Evolutionary conservation across 2,113 vertebrate genomes (phyloP), one percentile per base, ranked within the genome.

Genomic region (Scomber scombrus): DNA sequence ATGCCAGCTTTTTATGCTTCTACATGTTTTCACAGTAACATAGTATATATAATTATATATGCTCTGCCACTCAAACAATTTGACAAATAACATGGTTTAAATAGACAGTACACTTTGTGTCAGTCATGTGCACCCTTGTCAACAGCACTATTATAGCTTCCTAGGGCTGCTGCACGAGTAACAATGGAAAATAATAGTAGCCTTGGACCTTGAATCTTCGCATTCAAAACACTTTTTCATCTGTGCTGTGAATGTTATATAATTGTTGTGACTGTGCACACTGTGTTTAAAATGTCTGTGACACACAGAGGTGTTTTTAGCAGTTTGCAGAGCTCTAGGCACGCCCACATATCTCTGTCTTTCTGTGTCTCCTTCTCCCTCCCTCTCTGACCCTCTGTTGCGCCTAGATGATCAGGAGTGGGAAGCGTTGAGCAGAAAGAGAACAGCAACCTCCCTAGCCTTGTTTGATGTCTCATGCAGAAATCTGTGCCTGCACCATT

Each of bases 241-340:
- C 74, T 70, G 52, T 43, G 64, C 54, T 75, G 43, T 49, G 70
- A 67, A 49, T 75, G 85, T 88, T 93, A 85, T 83, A 54, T 85
- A 89, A 90, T 68, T 60, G 60, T 2, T 66, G 84, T 71, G 83
- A 85, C 50, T 78, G 68, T 12, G 52, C 77, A 52, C 66, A 83
- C 67, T 68, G 55, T 82, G 84, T 80, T 75, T 88, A 86, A 84
- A 91, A 88, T 80, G 70, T 76, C 75, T 84, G 81, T 84, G 89
- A 91, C 87, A 91, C 82, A 82, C n/a, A 75, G 87, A 86, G 93
- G 91, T 90, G 86, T 89, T 92, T 86, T 90, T 11, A n/a, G 73
- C 73, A 85, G 89, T 84, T 72, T 69, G 85, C 79, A 82, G 86
- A 75, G 87, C 82, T 91, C 66, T 16, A 77, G 80, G 81, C 78